These are phyloP conservation scores for Drosophila equinoxialis DNA, from an alignment of 1,140 invertebrate species.

Conservation along the genomic window DNA sequence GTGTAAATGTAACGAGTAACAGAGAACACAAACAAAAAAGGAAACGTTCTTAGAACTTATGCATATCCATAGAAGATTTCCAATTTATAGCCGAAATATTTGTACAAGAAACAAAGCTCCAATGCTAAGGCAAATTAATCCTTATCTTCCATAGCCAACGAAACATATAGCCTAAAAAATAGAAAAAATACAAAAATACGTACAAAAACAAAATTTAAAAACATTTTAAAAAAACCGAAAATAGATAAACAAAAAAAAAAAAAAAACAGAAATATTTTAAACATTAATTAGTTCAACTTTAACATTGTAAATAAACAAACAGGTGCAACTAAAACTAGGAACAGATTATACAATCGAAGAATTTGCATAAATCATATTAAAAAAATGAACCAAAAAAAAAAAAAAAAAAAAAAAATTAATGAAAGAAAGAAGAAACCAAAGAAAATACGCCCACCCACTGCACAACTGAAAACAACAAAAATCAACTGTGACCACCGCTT, in stretches of 20 bases:
- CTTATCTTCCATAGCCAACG: conserved; percentile 31
- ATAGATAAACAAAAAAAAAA: not conserved
- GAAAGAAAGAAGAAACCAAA: conserved; percentile 4
- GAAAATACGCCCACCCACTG: conserved; percentile 47
- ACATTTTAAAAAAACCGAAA: not conserved
- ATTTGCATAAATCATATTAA: conserved; percentile 8
- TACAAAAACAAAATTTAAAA: conserved; percentile 7
- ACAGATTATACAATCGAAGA: conserved; percentile 3
- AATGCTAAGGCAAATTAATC: conserved; percentile 24
- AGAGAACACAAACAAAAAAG: conserved; percentile 14
- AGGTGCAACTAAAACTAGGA: conserved; percentile 12
- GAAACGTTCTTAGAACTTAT: conserved; percentile 5
- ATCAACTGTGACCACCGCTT: conserved; percentile 71
- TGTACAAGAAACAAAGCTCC: conserved; percentile 14
- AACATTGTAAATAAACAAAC: conserved; percentile 41
- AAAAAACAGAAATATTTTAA: conserved; percentile 5
- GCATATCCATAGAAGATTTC: conserved; percentile 21
- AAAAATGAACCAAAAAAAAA: conserved; percentile 30
- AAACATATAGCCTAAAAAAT: conserved; percentile 12
- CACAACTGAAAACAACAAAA: conserved; percentile 29
- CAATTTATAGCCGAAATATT: conserved; percentile 23
- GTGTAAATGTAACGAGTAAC: conserved; percentile 18
- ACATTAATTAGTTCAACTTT: conserved; percentile 16
- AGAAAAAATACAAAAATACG: conserved; percentile 9
- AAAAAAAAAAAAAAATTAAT: conserved; percentile 15